Base-by-base conservation (phyloP, 2,113 vertebrate genomes). In the Xenopus borealis region DNA sequence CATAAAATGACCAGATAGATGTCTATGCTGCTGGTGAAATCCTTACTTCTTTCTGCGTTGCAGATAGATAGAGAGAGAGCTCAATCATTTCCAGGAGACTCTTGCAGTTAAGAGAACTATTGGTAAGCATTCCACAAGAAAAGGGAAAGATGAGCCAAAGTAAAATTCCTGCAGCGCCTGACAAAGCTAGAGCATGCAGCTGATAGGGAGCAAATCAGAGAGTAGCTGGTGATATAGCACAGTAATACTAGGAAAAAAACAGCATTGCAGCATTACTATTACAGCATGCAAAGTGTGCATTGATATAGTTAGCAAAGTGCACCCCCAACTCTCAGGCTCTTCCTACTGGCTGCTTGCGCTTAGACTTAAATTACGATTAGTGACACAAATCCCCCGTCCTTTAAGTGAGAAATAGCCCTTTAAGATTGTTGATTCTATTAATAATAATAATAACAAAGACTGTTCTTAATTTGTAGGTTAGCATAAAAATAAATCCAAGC, bases 211-310 rank as follows among this genome's bases (percentile, higher is more conserved):
- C 88, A 85, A 85, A 89, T 88, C 85, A 85, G 86, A 81, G 80
- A 74, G 79, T 82, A 82, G 83, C 84, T 81, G 79, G 67, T 86
- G 87, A 79, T 75, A 84, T 74, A 84, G 82, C 84, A 82, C 81
- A 81, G 84, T 70, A 78, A 81, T 82, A 80, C 78, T 79, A 82
- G 86, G 80, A 84, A 85, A 27, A 27, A 84, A 88, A 91, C 90
- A 87, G 86, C 87, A 90, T 84, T 93, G 92, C 94, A 93, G 92
- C 80, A 88, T 85, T 85, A 86, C 83, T 81, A 75, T 84, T 83
- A 79, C 80, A 85, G 83, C 78, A 69, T 81, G 82, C 80, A 80
- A 72, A 71, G 79, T 86, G 78, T 75, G 79, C 79, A 63, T 73
- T 27, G 27, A 74, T 63, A 62, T 33, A 75, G 66, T 79, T 70